These are phyloP conservation scores for Fulica atra DNA, from an alignment of 2,113 vertebrate species.

Conservation along the genomic window DNA sequence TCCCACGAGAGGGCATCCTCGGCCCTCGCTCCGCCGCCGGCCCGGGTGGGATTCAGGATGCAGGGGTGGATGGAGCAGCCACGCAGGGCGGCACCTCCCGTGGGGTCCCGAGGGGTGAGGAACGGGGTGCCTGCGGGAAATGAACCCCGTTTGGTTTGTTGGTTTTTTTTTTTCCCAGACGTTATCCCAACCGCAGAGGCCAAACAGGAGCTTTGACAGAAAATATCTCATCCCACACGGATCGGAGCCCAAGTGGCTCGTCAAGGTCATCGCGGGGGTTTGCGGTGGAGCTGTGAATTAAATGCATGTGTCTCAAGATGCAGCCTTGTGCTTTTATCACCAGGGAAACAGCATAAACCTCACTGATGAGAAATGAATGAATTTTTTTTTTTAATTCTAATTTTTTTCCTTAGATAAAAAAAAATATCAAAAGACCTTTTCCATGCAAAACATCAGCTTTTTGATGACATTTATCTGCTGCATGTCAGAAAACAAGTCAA, in stretches of 20 bases:
- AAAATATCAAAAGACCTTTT: not conserved
- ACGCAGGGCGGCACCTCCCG: not conserved
- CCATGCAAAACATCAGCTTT: not conserved
- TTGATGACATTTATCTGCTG: constrained; percentile 38
- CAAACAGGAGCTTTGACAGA: not conserved
- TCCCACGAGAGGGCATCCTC: constrained; percentile 53
- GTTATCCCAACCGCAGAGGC: rapidly evolving
- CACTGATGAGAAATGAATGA: not conserved
- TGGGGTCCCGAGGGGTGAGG: rapidly evolving
- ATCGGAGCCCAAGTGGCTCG: not conserved
- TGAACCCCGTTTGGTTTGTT: too few species aligned
- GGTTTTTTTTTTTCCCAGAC: rapidly evolving
- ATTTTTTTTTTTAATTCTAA: constrained; percentile 3
- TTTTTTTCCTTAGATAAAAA: not conserved
- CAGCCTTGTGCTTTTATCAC: constrained; percentile 29
- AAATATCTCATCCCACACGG: not conserved
- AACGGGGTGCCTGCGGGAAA: rapidly evolving
- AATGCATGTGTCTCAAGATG: not conserved
- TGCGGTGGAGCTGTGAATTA: not conserved
- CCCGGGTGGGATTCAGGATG: not conserved
- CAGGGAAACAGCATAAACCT: constrained; percentile 51
- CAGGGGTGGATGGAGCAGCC: not conserved
- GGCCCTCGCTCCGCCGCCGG: not conserved
- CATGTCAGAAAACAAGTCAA: constrained; percentile 31
- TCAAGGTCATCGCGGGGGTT: constrained; percentile 25